Evolutionary conservation across 2,888 invertebrate genomes (phyloP).

Genomic region (Diarsia dahlii): DNA sequence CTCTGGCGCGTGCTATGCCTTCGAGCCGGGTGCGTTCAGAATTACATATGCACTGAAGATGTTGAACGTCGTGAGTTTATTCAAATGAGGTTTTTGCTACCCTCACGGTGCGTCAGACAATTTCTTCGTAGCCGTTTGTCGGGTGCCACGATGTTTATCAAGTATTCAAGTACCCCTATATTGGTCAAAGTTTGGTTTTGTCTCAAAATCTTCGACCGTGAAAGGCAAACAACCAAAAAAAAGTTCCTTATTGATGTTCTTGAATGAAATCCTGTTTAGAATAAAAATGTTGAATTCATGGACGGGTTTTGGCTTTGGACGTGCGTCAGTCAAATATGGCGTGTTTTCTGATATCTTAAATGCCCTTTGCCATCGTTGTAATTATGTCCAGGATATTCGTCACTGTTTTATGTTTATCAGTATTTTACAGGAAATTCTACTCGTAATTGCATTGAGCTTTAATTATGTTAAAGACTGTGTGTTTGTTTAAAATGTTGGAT

Average conservation of each 20-base stretch:
- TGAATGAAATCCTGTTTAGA: constrained; percentile 50
- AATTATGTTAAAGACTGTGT: constrained; percentile 11
- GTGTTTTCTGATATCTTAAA: constrained; percentile 45
- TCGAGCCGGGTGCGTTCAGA: constrained; percentile 68
- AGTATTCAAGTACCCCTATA: constrained; percentile 52
- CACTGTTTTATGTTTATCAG: constrained; percentile 52
- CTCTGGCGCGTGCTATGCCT: constrained; percentile 70
- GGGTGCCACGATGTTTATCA: constrained; percentile 47
- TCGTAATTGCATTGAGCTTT: constrained; percentile 4
- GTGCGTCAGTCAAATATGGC: constrained; percentile 20
- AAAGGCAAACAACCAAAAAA: constrained; percentile 29
- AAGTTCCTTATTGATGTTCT: constrained; percentile 31
- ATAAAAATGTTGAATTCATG: constrained; percentile 21
- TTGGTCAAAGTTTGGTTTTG: constrained; percentile 44
- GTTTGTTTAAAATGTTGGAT: constrained; percentile 21
- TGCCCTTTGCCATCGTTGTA: constrained; percentile 57
- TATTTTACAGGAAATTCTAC: constrained; percentile 57
- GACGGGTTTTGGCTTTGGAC: constrained; percentile 23
- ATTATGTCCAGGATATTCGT: constrained; percentile 55
- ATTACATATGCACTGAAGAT: constrained; percentile 80
- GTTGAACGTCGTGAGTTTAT: constrained; percentile 73
- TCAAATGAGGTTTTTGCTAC: constrained; percentile 81
- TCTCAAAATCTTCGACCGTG: constrained; percentile 37
- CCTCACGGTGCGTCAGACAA: constrained; percentile 69
- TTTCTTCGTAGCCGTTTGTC: constrained; percentile 61